Conservation (phyloP, 2,888 invertebrate species). For the Meghimatium bilineatum region DNA sequence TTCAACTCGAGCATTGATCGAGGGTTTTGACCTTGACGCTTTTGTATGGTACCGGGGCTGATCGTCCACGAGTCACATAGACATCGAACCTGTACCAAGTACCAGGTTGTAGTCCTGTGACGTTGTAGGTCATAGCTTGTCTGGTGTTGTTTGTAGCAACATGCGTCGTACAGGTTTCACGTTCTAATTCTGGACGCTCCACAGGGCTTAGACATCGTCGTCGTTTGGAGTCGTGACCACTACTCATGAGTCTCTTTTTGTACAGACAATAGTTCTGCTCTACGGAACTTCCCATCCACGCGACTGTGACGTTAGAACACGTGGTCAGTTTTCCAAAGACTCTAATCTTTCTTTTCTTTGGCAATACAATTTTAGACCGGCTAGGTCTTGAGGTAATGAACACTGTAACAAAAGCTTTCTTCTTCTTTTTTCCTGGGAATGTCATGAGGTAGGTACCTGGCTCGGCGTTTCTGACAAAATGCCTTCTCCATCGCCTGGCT, state of each 20-base stretch:
- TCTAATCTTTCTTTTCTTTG: conserved; percentile 67
- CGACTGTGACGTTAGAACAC: conserved; percentile 73
- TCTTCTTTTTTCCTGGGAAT: conserved; percentile 51
- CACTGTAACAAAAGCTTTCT: conserved; percentile 59
- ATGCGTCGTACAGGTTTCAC: conserved; percentile 56
- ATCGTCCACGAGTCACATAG: conserved; percentile 67
- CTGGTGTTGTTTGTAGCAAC: conserved; percentile 48
- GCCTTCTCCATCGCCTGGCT: conserved; percentile 58
- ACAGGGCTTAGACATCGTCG: conserved; percentile 58
- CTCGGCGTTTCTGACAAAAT: conserved; percentile 58
- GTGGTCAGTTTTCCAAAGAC: conserved; percentile 69
- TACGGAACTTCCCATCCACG: conserved; percentile 72
- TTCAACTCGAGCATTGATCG: conserved; percentile 51
- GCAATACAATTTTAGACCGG: conserved; percentile 62
- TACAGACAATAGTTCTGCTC: conserved; percentile 75
- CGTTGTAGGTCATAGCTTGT: conserved; percentile 67
- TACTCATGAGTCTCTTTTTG: conserved; percentile 59
- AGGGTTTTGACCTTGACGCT: conserved; percentile 70
- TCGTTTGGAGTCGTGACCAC: conserved; percentile 47
- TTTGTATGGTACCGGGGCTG: conserved; percentile 68
- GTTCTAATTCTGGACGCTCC: conserved; percentile 53
- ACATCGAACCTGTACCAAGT: conserved; percentile 73
- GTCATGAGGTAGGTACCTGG: conserved; percentile 60
- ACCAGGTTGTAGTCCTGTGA: conserved; percentile 67
- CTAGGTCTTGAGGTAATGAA: conserved; percentile 58